phyloP scores from a whole-genome alignment of 2,797 vertebrate species.

The Sebastes minor region DNA sequence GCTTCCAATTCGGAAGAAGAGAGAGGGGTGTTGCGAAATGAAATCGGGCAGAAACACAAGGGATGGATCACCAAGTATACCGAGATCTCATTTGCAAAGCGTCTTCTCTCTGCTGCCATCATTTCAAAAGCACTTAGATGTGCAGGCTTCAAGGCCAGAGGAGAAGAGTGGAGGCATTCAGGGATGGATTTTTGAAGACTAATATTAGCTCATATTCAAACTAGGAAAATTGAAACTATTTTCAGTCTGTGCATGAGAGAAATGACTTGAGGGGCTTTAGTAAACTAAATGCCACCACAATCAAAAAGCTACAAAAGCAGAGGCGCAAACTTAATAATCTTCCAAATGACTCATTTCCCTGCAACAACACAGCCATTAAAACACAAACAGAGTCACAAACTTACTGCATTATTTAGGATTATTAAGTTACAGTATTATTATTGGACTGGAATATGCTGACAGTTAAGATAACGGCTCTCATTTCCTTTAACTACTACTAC shows the following conservation, averaged over 20 bases:
- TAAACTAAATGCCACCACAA: constrained; percentile 50
- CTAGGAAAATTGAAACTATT: constrained; percentile 56
- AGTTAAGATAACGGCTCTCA: constrained; percentile 1
- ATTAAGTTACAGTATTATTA: constrained; percentile 11
- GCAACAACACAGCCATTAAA: constrained; percentile 16
- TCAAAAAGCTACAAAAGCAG: constrained; percentile 31
- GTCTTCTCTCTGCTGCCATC: constrained; percentile 56
- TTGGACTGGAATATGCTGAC: neutral
- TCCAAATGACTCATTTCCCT: constrained; percentile 24
- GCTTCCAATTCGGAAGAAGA: constrained; percentile 20
- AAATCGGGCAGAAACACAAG: constrained; percentile 54
- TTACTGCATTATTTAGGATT: constrained; percentile 26
- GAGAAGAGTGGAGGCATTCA: constrained; percentile 54
- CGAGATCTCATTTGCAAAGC: constrained; percentile 73
- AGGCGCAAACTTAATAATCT: constrained; percentile 34
- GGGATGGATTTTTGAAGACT: constrained; percentile 64
- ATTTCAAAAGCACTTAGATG: constrained; percentile 77
- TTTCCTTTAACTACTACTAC: neutral
- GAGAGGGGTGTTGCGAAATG: constrained; percentile 17
- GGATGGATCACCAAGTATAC: constrained; percentile 54
- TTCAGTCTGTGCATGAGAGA: constrained; percentile 38
- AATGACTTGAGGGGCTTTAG: constrained; percentile 46
- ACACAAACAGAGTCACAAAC: constrained; percentile 16
- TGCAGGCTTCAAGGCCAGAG: constrained; percentile 67
- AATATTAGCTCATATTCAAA: constrained; percentile 71